Percentiles rank a stretch among this genome's conserved stretches.
phyloP scores from a whole-genome alignment of 2,797 vertebrate genomes.

The Helicolenus hilgendorfi region DNA sequence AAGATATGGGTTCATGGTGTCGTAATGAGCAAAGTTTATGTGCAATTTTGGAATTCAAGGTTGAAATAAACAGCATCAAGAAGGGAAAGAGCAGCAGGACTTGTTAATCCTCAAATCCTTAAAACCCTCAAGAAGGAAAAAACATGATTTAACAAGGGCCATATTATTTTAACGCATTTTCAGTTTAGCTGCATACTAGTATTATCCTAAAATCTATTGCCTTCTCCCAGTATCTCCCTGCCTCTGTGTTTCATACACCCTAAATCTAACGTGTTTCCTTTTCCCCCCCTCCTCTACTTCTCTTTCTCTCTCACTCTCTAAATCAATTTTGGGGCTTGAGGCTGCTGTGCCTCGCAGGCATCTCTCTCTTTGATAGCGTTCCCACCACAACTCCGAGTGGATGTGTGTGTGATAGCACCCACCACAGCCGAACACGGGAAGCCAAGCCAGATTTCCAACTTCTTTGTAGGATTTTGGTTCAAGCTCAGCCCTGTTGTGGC shows the following conservation, averaged over 20 bases:
- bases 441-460: constrained; percentile 82
- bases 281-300: constrained; percentile 41
- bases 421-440: constrained; percentile 76
- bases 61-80: constrained; percentile 67
- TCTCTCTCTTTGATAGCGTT: constrained; percentile 87
- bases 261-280: constrained; percentile 59
- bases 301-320: constrained; percentile 76
- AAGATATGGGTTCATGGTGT: constrained; percentile 41
- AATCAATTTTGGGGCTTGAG: constrained; percentile 88
- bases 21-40: constrained; percentile 54
- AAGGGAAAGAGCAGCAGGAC: constrained; percentile 49
- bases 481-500: constrained; percentile 69
- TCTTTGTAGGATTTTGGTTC: constrained; percentile 85
- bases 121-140: constrained; percentile 62
- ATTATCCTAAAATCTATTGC: constrained; percentile 71
- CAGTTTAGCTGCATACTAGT: constrained; percentile 54
- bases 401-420: constrained; percentile 78
- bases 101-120: constrained; percentile 79
- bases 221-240: constrained; percentile 37
- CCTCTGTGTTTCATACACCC: constrained; percentile 59
- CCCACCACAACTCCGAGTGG: constrained; percentile 76
- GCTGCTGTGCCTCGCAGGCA: constrained; percentile 86
- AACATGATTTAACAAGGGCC: constrained; percentile 69
- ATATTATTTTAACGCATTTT: constrained; percentile 74
- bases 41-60: constrained; percentile 78